A percentile compares a stretch with the other conserved stretches of the same genome.
phyloP scores from a whole-genome alignment of 1,140 invertebrate genomes.

The Drosophila eugracilis region DNA sequence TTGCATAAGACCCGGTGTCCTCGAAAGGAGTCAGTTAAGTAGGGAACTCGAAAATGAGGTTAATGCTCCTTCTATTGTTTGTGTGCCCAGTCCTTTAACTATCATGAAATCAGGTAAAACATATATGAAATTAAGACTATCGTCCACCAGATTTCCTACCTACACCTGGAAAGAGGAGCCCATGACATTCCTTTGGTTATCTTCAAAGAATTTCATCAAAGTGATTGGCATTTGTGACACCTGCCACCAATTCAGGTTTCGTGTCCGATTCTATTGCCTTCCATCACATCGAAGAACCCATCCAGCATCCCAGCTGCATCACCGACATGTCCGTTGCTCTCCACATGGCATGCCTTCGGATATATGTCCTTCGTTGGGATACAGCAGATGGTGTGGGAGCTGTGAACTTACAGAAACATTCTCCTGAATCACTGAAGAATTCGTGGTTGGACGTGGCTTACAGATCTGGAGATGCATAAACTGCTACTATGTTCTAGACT shows the following conservation, averaged over 20 bases:
- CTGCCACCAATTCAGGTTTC: conserved; percentile 50
- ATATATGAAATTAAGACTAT: too few species aligned
- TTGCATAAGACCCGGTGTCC: conserved; percentile 19
- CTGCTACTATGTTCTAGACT: background rate
- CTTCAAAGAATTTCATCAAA: too few species aligned
- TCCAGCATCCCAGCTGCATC: background rate
- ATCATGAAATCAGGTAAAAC: conserved; percentile 62
- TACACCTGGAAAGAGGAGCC: too few species aligned
- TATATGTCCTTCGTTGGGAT: conserved; percentile 24
- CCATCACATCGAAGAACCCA: background rate
- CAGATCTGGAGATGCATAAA: too few species aligned
- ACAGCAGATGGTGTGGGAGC: background rate
- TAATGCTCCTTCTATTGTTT: conserved; percentile 2
- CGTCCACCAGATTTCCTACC: too few species aligned
- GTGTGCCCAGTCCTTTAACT: too few species aligned
- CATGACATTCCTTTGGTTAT: too few species aligned
- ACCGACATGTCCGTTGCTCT: conserved; percentile 53
- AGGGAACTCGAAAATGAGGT: background rate
- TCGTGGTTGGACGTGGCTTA: too few species aligned
- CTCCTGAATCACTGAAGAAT: too few species aligned
- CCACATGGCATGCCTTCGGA: conserved; percentile 8
- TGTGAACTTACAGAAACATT: background rate
- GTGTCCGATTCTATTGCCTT: conserved; percentile 19
- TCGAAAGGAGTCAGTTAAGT: background rate
- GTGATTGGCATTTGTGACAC: conserved; percentile 82